Evolutionary conservation across 2,888 invertebrate species (phyloP).

Genomic region (Andrena hattorfiana): DNA sequence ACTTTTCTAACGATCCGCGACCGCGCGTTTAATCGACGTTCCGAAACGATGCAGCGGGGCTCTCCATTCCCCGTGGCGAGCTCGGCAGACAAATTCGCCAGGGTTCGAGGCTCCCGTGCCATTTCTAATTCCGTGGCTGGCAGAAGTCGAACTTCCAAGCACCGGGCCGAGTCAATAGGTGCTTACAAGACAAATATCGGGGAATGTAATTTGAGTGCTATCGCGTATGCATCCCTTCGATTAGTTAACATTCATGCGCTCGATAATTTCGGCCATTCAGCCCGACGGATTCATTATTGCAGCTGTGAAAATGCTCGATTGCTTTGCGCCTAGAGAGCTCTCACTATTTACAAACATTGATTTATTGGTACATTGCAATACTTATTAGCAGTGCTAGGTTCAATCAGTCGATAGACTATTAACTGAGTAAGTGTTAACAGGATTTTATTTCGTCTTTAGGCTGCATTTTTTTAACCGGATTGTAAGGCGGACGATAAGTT

Average conservation of each 20-base stretch:
- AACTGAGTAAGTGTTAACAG: not conserved
- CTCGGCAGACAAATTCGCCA: slow-evolving; percentile 42
- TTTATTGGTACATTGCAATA: not conserved
- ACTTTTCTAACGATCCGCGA: slow-evolving; percentile 23
- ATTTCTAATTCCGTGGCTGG: slow-evolving; percentile 60
- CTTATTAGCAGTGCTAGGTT: not conserved
- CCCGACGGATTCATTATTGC: not conserved
- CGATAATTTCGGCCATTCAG: not conserved
- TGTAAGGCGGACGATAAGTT: slow-evolving; percentile 29
- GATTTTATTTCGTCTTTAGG: not conserved
- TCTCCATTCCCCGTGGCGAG: slow-evolving; percentile 11
- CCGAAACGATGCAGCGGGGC: not conserved
- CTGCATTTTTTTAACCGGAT: not conserved
- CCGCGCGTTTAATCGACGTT: slow-evolving; percentile 41
- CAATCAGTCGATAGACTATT: not conserved
- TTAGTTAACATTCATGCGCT: slow-evolving; percentile 11
- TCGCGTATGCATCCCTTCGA: slow-evolving; percentile 24
- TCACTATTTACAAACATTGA: not conserved
- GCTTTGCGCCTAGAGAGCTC: too few species aligned
- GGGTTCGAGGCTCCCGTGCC: slow-evolving; percentile 40
- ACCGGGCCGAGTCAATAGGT: slow-evolving; percentile 19
- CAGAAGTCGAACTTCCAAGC: slow-evolving; percentile 43
- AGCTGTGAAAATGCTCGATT: not conserved
- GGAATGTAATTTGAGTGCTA: slow-evolving; percentile 63
- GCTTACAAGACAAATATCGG: slow-evolving; percentile 64